Percentiles rank a stretch among this genome's conserved stretches.
phyloP scores from a whole-genome alignment of 2,113 vertebrate species.

The Sinosuthora webbiana region DNA sequence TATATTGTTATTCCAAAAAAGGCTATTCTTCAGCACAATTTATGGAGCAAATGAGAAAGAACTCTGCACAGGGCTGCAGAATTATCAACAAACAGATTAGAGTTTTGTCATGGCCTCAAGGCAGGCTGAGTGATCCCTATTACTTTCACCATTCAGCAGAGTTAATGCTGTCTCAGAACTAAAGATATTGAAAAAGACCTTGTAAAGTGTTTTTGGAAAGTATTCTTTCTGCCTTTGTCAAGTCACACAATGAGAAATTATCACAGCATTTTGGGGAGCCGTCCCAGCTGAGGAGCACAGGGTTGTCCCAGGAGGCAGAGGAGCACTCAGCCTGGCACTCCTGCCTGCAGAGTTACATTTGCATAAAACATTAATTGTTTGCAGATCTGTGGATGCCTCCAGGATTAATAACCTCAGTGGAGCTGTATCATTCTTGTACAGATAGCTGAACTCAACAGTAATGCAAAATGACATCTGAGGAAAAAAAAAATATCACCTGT shows the following conservation, averaged over 20 bases:
- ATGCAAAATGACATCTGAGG: background rate
- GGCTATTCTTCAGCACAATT: background rate
- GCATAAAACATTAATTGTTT: background rate
- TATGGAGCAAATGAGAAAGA: background rate
- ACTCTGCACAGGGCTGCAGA: background rate
- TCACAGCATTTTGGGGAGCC: background rate
- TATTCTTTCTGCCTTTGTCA: background rate
- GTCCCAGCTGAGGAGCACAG: background rate
- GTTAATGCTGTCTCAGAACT: background rate
- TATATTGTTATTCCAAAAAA: background rate
- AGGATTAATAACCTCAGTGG: background rate
- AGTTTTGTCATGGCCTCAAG: background rate
- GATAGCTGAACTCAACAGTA: background rate
- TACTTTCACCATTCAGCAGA: background rate
- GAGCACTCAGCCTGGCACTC: background rate
- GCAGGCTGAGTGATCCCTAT: slow-evolving; percentile 4
- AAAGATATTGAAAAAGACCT: background rate
- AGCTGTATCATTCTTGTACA: background rate
- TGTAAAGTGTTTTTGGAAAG: background rate
- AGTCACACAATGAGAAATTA: background rate
- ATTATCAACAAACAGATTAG: slow-evolving; percentile 12
- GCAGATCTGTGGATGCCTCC: background rate
- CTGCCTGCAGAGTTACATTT: background rate
- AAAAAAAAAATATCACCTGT: background rate
- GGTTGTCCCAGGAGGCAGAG: background rate